Conservation (phyloP, 1,140 invertebrate genomes). For the Drusus annulatus region DNA sequence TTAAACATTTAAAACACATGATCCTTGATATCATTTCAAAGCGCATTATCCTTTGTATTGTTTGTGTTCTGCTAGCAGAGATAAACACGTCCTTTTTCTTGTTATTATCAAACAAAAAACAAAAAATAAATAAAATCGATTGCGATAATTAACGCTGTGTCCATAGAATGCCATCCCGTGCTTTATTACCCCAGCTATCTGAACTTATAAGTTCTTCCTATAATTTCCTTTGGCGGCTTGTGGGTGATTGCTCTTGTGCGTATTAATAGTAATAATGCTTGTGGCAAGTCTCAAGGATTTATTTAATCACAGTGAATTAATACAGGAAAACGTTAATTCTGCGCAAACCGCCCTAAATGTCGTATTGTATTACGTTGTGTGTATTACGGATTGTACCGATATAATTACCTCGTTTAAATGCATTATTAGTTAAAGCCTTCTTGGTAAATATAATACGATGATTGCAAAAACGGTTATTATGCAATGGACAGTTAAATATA, state of each 20-base stretch:
- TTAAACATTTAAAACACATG: no score
- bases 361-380: not conserved
- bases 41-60: no score
- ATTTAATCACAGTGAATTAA: conserved; percentile 26
- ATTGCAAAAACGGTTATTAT: no score
- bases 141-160: conserved; percentile 33
- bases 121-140: conserved; percentile 30
- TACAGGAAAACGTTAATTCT: conserved; percentile 25
- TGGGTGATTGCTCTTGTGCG: no score
- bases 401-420: no score
- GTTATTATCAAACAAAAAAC: not conserved
- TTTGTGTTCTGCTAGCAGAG: no score
- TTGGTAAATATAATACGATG: no score
- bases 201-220: not conserved
- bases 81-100: conserved; percentile 5
- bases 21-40: no score
- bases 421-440: no score
- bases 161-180: not conserved
- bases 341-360: not conserved
- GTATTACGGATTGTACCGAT: no score
- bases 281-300: conserved; percentile 6
- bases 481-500: no score
- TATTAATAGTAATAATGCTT: not conserved
- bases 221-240: conserved; percentile 14
- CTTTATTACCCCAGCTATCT: not conserved